Evolutionary conservation across 2,888 invertebrate genomes (phyloP), one percentile per base, ranked within the genome.

Genomic region (Sphaerophoria rueppellii): DNA sequence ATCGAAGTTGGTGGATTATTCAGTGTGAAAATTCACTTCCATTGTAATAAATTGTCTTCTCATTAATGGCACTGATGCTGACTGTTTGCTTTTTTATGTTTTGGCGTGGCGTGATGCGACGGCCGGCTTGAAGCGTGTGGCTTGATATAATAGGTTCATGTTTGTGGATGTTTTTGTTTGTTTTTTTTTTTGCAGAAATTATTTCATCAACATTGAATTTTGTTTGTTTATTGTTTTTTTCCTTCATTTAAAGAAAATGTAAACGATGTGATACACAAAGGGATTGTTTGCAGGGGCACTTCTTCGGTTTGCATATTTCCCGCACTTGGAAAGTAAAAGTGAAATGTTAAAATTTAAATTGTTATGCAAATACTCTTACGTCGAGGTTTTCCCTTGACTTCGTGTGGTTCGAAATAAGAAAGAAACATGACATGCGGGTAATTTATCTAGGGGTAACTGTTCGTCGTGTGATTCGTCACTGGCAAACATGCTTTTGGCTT

Each of bases 271-370:
- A 46, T 14, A 71, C 14, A 72, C 76, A 58, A 72, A 77, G 77
- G 69, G 60, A 73, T 55, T 35, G 24, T 24, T 24, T 24, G 50
- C 50, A 11, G 9, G 57, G 24, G 52, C 6, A 52, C 61, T 52
- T 46, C 14, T 24, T 24, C 24, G 24, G 7, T 40, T 54, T 48
- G 55, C 61, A 52, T 77, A 35, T 50, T 50, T 57, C 75, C 71
- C 75, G 75, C 75, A 80, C 75, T 72, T 83, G 75, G 75, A 76
- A 83, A 83, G 83, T 83, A 83, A 83, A 83, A 80, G 83, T 83
- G 83, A 83, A 83, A 79, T 24, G 24, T 24, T 24, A 24, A 60
- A 63, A 58, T 12, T 40, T n/a, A 50, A 16, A 37, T 54, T 65
- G 75, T 83, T 83, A 83, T 83, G 82, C 75, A 83, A 83, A 83